Base-by-base conservation (phyloP, 2,888 invertebrate genomes). In the Ornithoptera alexandrae region DNA sequence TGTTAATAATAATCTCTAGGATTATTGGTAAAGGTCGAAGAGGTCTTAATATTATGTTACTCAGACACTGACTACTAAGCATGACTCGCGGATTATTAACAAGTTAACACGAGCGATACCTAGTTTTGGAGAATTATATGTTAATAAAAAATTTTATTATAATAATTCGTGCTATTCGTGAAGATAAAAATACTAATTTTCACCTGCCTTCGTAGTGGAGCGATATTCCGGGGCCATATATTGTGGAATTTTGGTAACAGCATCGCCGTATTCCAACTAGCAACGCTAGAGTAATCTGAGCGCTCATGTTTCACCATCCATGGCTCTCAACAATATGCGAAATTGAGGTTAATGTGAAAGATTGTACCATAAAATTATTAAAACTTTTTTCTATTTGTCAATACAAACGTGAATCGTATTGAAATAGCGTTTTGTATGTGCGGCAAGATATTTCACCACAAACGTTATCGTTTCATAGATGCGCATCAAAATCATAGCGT, bases 401-500 rank as follows among this genome's bases (percentile, higher is more conserved):
- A 53, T 18, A 53, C 53, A 53, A 53, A 53, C 53, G 6, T 5
- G 18, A 53, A 53, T 53, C 24, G 57, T 62, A 62, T 42, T 46
- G 46, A 62, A n/a, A 63, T 50, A n/a, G 50, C 59, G 12, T 53
- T 46, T 62, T 24, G 72, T 58, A 7, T 53, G 18, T n/a, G 18
- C 6, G 18, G 53, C 6, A 53, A 68, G 2, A 74, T 78, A 81
- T 79, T 83, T 81, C 76, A 76, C 80, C 82, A 78, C 83, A 84
- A 84, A 86, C 78, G 81, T 83, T 86, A 87, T 82, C 82, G 82
- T 82, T 87, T 82, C 83, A 86, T 84, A 84, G 86, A 86, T 84
- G 87, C 87, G 85, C 86, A 91, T 88, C 85, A 85, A 87, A 92
- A 89, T 89, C 91, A 91, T 92, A 87, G 85, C 83, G 90, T 88